Evolutionary conservation across 2,888 invertebrate species (phyloP), one percentile per base, ranked within the genome.

Genomic region (Eupithecia subumbrata): DNA sequence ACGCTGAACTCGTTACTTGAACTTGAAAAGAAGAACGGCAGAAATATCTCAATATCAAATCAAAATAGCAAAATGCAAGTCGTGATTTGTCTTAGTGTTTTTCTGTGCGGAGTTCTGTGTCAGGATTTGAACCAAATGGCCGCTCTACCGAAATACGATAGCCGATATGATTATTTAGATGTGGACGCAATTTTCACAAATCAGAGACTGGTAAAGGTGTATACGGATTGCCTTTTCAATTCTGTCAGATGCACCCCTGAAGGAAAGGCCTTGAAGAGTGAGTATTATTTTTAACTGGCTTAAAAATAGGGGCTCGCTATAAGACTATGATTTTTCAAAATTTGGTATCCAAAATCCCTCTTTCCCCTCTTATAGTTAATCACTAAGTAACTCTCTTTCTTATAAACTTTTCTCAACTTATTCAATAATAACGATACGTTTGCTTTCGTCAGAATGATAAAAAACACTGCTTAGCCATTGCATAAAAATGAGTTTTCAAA

Each of bases 181-280:
- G 92, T 97, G 45, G 96, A 97, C 80, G 95, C 95, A 68, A 95
- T 97, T 82, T 93, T 97, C 83, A 95, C 95, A 71, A 97, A 96
- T 87, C 96, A 96, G 82, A 94, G 97, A 84, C 91, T 97, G 81
- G 95, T 97, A 70, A 96, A 95, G 80, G 96, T 96, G 85, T 97
- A 97, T 90, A 96, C 96, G 82, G 96, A 96, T 76, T 97, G 97
- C 87, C 90, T 97, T 71, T 92, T 97, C 77, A 96, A 95, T 80
- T 93, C 95, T 79, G 96, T 96, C 82, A 96, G 97, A 71, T 97
- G 97, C 88, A 96, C 97, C 48, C 96, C 97, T 4, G 97, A 97
- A 91, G 97, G 97, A 80, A 95, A 96, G 83, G 96, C 96, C 77
- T 91, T 97, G 74, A 97, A 96, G 95, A 95, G 97, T 97, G 90